Evolutionary conservation across 2,797 vertebrate species (phyloP), one percentile per base, ranked within the genome.

Genomic region (Dicrostonyx torquatus): DNA sequence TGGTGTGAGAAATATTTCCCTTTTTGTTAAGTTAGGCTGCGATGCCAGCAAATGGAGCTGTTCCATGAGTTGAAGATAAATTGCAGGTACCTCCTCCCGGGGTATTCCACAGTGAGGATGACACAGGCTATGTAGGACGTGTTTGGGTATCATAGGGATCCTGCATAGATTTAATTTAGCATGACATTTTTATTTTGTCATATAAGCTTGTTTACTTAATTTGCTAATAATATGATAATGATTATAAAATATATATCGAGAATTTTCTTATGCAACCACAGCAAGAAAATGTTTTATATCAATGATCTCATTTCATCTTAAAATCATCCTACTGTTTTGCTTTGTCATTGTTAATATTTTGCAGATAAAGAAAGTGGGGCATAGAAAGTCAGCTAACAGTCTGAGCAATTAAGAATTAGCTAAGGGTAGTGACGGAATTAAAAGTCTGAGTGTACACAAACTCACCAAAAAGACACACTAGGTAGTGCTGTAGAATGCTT

Each of bases 191-290:
- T 20, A 34, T 43, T 43, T 87, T 90, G 53, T 17, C 50, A 68
- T 87, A 34, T 60, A 76, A 94, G 76, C 22, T 90, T 91, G 70
- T 85, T 80, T 78, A 82, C 34, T 92, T 90, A 83, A 85, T 14
- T 48, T 37, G 4, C 24, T 88, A 60, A 62, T 89, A 72, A 24
- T 87, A 62, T 50, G 29, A 68, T 40, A 55, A 89, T 82, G 72
- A 55, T 66, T 31, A 2, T 7, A 91, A 55, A 83, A 70, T 0
- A 43, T 64, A 50, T 37, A 77, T 37, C 4, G 0, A 68, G 1
- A 29, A 37, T 90, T 12, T 79, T 94, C 68, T 24, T 82, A 50
- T 31, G 43, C 48, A 24, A 10, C 34, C 40, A 29, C 8, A 31
- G 34, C 53, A 26, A 73, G 76, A 87, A 94, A 78, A 50, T 82